Percentiles rank a stretch among this genome's conserved stretches.
Evolutionary conservation across 2,797 vertebrate genomes (phyloP).

Genomic region (Naso thynnoides): DNA sequence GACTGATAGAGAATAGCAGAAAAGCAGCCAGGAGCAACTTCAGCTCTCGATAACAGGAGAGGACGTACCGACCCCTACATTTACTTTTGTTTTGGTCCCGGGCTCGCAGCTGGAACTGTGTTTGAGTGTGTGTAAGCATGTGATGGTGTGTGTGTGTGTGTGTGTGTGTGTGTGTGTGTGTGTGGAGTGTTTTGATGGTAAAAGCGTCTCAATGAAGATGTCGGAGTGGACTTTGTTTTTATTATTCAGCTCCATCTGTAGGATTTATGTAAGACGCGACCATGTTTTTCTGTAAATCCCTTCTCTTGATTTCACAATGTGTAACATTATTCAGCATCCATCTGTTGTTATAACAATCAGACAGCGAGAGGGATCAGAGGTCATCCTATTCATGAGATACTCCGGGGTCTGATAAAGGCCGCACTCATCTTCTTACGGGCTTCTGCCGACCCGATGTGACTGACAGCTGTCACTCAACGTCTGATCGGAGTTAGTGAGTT

Average conservation of each 20-base stretch:
- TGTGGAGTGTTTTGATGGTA: not conserved
- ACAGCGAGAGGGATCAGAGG: constrained; percentile 31
- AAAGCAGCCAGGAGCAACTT: constrained; percentile 47
- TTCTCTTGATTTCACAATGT: not conserved
- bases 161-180: not conserved
- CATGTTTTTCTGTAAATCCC: constrained; percentile 17
- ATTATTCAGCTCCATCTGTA: not conserved
- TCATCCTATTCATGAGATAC: constrained; percentile 9
- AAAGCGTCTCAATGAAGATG: not conserved
- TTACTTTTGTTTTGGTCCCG: constrained; percentile 34
- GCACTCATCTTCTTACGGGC: constrained; percentile 48
- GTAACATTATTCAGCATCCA: not conserved
- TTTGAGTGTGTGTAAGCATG: constrained; percentile 15
- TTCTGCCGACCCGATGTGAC: constrained; percentile 32
- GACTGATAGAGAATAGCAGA: constrained; percentile 9
- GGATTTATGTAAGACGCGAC: constrained; percentile 30
- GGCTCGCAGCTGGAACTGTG: constrained; percentile 7
- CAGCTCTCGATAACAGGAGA: constrained; percentile 43
- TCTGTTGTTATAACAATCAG: constrained; percentile 21
- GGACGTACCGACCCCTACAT: constrained; percentile 28
- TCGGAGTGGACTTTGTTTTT: not conserved
- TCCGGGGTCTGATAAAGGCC: constrained; percentile 4
- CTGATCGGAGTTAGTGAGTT: not conserved
- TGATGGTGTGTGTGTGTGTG: not conserved
- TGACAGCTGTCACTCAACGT: constrained; percentile 29